Conservation (phyloP, 2,888 invertebrate species). For the Holacanthella duospinosa region DNA sequence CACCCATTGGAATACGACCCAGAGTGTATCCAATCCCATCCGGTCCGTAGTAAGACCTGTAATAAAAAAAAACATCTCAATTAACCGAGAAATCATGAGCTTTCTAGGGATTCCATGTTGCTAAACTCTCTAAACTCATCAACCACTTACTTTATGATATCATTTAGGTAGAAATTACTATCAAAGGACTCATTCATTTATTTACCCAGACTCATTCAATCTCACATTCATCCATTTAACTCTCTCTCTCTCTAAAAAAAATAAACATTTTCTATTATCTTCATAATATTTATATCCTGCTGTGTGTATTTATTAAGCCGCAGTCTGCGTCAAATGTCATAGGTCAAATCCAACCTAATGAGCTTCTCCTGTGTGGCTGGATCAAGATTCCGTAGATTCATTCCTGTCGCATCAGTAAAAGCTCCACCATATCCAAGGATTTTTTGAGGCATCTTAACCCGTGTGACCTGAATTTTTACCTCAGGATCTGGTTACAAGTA, state of each 20-base stretch:
- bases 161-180: too few relatives aligned
- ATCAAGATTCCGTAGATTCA: constrained; percentile 57
- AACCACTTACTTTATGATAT: too few relatives aligned
- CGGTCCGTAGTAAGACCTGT: constrained; percentile 8
- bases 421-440: constrained; percentile 50
- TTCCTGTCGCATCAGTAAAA: constrained; percentile 51
- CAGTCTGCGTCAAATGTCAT: too few relatives aligned
- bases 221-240: not conserved
- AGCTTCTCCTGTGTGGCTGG: constrained; percentile 46
- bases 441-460: constrained; percentile 39
- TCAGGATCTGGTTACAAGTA: constrained; percentile 10
- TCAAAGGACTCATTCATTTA: too few relatives aligned
- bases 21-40: constrained; percentile 22
- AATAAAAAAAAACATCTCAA: not conserved
- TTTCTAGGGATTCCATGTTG: too few relatives aligned
- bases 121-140: not conserved
- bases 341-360: too few relatives aligned
- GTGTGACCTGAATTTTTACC: constrained; percentile 15
- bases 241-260: not conserved
- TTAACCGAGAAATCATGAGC: too few relatives aligned
- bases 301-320: too few relatives aligned
- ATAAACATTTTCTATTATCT: not conserved
- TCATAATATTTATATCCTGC: not conserved
- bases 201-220: not conserved
- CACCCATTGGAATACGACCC: constrained; percentile 24